Base-by-base conservation (phyloP, 2,888 invertebrate genomes). In the Mechanitis mazaeus region DNA sequence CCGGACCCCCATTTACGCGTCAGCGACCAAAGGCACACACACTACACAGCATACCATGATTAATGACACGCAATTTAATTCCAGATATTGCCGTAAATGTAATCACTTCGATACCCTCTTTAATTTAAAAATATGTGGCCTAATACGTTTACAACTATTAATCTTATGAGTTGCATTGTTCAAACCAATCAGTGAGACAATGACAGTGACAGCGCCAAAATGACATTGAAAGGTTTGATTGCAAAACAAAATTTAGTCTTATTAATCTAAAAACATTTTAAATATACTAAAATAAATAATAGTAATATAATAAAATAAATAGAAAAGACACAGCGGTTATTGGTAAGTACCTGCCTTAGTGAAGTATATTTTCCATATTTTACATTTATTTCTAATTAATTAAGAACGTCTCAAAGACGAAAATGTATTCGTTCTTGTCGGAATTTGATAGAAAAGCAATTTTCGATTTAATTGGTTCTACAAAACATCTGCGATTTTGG, bases 61-160 rank as follows among this genome's bases (percentile, higher is more conserved):
- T 66, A 61, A 66, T 64, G 58, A 71, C 71, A 61, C 63, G 64
- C 65, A 68, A 68, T 81, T 82, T 83, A 83, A 84, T 84, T 79
- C 79, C 69, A 75, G 77, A 82, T 83, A 84, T 83, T 80, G 78
- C 75, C 72, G 70, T 73, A 76, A 80, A 80, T 80, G 79, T 78
- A 83, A 83, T 75, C 73, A 71, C 68, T 70, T 67, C 67, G 57
- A 66, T 50, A 66, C 67, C 66, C 67, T 67, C 64, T 66, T 66
- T 69, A 59, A 38, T 62, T 66, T 66, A 72, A 71, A 70, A 73
- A 69, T 69, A 65, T 68, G 65, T 47, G 63, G 64, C 56, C 54
- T 60, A 55, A 57, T 60, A 57, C 58, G 46, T 9, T 60, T 56
- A 60, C 57, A 59, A 54, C 57, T 61, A 59, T 20, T 63, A 66